These are phyloP conservation scores for Hemiscyllium ocellatum DNA, from an alignment of 2,113 vertebrate species.

Conservation along the genomic window DNA sequence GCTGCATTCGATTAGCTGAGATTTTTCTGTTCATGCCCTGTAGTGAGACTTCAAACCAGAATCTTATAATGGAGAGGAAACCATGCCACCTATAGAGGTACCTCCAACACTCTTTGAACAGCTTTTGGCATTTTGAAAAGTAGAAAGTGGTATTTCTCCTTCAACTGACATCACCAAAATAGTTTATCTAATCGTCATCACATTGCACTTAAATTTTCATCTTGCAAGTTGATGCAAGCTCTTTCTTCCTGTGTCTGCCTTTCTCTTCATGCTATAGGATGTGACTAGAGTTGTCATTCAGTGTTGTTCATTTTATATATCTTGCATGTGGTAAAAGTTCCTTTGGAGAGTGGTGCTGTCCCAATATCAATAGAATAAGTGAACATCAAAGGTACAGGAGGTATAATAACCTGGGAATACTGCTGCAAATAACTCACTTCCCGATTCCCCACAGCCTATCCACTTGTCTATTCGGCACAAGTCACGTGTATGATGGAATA, in stretches of 20 bases:
- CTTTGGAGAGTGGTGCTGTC: background rate
- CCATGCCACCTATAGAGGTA: too few species aligned
- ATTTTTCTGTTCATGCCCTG: background rate
- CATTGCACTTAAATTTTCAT: background rate
- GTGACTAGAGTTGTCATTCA: background rate
- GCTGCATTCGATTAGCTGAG: background rate
- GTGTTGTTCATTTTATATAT: background rate
- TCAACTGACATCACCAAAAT: background rate
- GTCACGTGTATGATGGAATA: too few species aligned
- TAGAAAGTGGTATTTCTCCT: background rate
- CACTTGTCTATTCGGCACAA: too few species aligned
- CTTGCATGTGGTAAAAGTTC: background rate
- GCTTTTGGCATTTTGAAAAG: background rate
- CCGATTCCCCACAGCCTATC: too few species aligned
- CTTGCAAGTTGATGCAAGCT: background rate
- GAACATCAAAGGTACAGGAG: background rate
- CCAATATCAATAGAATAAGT: background rate
- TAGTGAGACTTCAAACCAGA: too few species aligned
- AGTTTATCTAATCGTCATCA: background rate
- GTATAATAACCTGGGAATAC: background rate
- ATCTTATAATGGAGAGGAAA: too few species aligned
- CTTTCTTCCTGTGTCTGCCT: background rate
- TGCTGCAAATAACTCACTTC: too few species aligned
- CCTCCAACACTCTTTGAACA: background rate
- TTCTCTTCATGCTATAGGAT: background rate